These are phyloP conservation scores for Stenodera caucasica DNA, from an alignment of 2,888 invertebrate genomes.

Conservation along the genomic window DNA sequence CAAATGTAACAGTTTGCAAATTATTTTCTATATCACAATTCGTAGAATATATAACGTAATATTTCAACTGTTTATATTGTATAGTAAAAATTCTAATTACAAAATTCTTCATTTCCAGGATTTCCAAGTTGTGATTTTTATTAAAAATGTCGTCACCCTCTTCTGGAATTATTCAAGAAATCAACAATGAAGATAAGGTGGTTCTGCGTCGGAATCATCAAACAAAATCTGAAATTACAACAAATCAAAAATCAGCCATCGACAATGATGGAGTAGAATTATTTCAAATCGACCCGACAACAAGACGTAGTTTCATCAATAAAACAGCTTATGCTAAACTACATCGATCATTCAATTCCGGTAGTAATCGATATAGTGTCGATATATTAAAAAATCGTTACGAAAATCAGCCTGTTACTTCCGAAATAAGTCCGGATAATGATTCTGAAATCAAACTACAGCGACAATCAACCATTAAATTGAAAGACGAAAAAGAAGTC, in stretches of 20 bases:
- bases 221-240: constrained; percentile 6
- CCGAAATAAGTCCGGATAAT: constrained; percentile 35
- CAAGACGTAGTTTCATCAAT: constrained; percentile 35
- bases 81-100: no score
- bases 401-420: constrained; percentile 30
- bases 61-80: neutral
- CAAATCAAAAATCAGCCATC: constrained; percentile 18
- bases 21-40: neutral
- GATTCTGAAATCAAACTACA: constrained; percentile 19
- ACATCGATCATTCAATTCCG: constrained; percentile 37
- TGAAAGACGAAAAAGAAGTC: neutral
- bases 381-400: constrained; percentile 38
- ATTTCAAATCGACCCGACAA: constrained; percentile 31
- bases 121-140: neutral
- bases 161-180: neutral
- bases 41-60: neutral
- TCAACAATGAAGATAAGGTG: neutral
- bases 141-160: neutral
- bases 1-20: constrained; percentile 1
- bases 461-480: constrained; percentile 15
- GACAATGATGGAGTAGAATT: constrained; percentile 33
- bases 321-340: constrained; percentile 40
- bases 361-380: constrained; percentile 29
- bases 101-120: neutral
- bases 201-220: neutral